A percentile compares a stretch with the other conserved stretches of the same genome.
phyloP scores from a whole-genome alignment of 1,140 invertebrate genomes.

The Glossosoma conforme region DNA sequence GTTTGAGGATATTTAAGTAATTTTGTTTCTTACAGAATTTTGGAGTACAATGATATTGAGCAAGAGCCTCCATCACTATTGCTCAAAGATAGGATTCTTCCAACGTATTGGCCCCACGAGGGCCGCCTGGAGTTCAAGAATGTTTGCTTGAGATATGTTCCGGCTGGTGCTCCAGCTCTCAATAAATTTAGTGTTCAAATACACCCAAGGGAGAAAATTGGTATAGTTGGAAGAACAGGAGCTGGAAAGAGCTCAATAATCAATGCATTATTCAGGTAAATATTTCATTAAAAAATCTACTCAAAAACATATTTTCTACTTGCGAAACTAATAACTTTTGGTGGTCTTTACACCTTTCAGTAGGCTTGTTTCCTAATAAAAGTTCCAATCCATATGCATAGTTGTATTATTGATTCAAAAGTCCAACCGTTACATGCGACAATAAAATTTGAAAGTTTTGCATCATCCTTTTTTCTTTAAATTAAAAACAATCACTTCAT shows the following conservation, averaged over 20 bases:
- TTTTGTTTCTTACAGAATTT: slow-evolving; percentile 22
- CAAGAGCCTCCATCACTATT: slow-evolving; percentile 32
- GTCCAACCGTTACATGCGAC: no score
- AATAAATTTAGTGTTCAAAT: slow-evolving; percentile 53
- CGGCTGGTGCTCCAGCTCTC: slow-evolving; percentile 47
- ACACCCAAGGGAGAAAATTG: slow-evolving; percentile 48
- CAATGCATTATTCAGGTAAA: slow-evolving; percentile 40
- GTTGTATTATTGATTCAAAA: no score
- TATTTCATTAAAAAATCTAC: no score
- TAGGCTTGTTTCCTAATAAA: no score
- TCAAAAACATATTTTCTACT: no score
- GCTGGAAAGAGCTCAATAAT: slow-evolving; percentile 67
- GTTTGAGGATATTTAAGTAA: no score
- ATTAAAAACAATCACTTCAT: no score
- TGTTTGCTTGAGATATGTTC: slow-evolving; percentile 50
- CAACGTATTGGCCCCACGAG: slow-evolving; percentile 55
- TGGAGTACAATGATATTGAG: slow-evolving; percentile 42
- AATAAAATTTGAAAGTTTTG: no score
- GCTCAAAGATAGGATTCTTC: slow-evolving; percentile 48
- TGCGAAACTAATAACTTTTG: no score
- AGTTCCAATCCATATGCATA: no score
- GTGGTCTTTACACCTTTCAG: no score
- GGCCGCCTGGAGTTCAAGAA: slow-evolving; percentile 55
- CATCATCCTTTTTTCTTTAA: no score
- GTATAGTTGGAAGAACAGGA: slow-evolving; percentile 55